A percentile compares a stretch with the other conserved stretches of the same genome.
These are phyloP conservation scores for Thamnophis sirtalis DNA, from an alignment of 2,113 vertebrate genomes.

Conservation along the genomic window DNA sequence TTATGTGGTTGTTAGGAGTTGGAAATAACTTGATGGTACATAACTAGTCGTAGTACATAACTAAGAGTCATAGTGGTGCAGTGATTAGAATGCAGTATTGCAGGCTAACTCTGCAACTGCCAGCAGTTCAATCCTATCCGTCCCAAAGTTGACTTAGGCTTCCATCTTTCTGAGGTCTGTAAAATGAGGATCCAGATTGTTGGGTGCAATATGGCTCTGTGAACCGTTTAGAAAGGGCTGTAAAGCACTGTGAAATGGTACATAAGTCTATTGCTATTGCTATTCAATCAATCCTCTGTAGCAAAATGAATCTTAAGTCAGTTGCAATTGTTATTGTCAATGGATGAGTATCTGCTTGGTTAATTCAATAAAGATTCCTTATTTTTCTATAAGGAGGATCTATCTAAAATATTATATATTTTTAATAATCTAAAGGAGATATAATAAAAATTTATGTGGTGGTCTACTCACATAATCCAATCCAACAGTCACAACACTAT, in stretches of 20 bases:
- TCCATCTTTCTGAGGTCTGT: no score
- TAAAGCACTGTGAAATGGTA: no score
- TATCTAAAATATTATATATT: background rate
- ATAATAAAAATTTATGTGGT: background rate
- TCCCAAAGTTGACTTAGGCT: no score
- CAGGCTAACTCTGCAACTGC: no score
- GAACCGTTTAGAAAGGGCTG: no score
- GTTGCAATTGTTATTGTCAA: constrained; percentile 2
- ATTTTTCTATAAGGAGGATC: background rate
- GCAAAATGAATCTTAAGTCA: background rate
- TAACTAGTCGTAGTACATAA: background rate
- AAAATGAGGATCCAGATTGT: no score
- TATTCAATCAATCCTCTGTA: background rate
- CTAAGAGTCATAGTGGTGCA: no score
- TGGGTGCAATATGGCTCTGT: no score
- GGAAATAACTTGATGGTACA: background rate
- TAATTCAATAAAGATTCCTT: background rate
- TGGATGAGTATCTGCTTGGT: background rate
- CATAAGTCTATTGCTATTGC: no score
- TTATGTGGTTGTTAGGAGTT: background rate
- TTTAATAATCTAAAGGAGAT: background rate
- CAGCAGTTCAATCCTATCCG: no score
- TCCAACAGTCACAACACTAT: background rate
- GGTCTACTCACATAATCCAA: background rate
- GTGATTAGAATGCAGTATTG: no score